Evolutionary conservation across 1,140 invertebrate genomes (phyloP).

Genomic region (Neodiprion lecontei): DNA sequence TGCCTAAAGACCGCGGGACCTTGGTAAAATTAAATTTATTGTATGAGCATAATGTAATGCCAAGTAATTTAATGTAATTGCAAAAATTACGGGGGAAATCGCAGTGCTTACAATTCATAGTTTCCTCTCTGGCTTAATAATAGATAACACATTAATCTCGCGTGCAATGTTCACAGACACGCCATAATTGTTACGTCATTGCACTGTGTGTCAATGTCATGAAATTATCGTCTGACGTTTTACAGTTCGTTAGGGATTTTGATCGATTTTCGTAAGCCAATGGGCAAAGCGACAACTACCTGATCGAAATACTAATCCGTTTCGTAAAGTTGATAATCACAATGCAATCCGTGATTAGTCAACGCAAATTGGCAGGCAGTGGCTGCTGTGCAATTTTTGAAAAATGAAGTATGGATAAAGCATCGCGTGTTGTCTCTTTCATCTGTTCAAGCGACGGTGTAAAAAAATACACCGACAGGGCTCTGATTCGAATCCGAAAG

Average conservation of each 20-base stretch:
- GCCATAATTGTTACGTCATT: background rate
- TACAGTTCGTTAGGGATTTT: too few relatives aligned
- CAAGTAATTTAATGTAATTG: background rate
- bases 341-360: background rate
- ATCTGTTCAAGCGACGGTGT: too few relatives aligned
- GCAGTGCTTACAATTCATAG: background rate
- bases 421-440: background rate
- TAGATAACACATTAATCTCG: background rate
- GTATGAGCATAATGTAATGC: background rate
- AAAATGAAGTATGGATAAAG: background rate
- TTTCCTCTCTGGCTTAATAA: background rate
- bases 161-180: background rate
- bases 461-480: too few relatives aligned
- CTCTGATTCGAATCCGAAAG: too few relatives aligned
- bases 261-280: background rate
- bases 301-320: background rate
- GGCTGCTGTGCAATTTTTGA: background rate
- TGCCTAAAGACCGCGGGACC: too few relatives aligned
- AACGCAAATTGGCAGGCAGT: too few relatives aligned
- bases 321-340: background rate
- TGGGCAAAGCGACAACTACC: background rate
- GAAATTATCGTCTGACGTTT: background rate
- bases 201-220: background rate
- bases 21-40: too few relatives aligned
- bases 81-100: background rate